A percentile compares a stretch with the other conserved stretches of the same genome.
These are phyloP conservation scores for Pissodes strobi DNA, from an alignment of 1,140 invertebrate genomes.

Conservation along the genomic window DNA sequence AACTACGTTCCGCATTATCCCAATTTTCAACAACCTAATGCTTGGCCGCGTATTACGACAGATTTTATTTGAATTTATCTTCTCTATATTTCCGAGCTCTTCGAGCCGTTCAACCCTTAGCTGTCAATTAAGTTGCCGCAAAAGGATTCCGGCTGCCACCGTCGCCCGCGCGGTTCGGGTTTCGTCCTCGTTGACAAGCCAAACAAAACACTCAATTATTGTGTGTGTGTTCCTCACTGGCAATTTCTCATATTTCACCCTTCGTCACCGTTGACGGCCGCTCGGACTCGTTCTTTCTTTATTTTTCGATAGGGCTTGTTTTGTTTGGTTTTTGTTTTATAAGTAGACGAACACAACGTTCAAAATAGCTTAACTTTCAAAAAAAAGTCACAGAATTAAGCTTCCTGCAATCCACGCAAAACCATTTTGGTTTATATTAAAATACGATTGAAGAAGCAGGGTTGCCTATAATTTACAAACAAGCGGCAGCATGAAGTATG, in stretches of 20 bases:
- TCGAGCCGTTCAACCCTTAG: slow-evolving; percentile 46
- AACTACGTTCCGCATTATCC: too few relatives aligned
- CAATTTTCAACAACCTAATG: too few relatives aligned
- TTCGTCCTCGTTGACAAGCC: slow-evolving; percentile 49
- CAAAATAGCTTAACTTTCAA: too few relatives aligned
- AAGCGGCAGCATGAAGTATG: too few relatives aligned
- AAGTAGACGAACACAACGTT: too few relatives aligned
- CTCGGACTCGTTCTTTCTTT: not conserved
- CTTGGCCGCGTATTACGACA: too few relatives aligned
- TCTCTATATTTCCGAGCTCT: slow-evolving; percentile 3
- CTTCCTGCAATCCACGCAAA: too few relatives aligned
- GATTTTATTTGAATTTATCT: too few relatives aligned
- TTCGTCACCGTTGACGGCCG: slow-evolving; percentile 2
- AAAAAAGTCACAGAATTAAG: too few relatives aligned
- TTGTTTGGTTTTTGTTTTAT: not conserved
- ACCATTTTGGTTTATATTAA: too few relatives aligned
- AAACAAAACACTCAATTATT: slow-evolving; percentile 48
- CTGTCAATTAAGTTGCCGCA: slow-evolving; percentile 50
- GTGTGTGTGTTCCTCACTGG: slow-evolving; percentile 31
- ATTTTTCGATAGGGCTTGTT: not conserved
- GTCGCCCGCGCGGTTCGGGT: slow-evolving; percentile 45
- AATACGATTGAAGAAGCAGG: too few relatives aligned
- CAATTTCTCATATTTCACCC: slow-evolving; percentile 45
- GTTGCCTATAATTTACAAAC: too few relatives aligned
- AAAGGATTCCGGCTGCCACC: slow-evolving; percentile 44